Base-by-base conservation (phyloP, 2,888 invertebrate genomes). In the Cheilosia vulpina region DNA sequence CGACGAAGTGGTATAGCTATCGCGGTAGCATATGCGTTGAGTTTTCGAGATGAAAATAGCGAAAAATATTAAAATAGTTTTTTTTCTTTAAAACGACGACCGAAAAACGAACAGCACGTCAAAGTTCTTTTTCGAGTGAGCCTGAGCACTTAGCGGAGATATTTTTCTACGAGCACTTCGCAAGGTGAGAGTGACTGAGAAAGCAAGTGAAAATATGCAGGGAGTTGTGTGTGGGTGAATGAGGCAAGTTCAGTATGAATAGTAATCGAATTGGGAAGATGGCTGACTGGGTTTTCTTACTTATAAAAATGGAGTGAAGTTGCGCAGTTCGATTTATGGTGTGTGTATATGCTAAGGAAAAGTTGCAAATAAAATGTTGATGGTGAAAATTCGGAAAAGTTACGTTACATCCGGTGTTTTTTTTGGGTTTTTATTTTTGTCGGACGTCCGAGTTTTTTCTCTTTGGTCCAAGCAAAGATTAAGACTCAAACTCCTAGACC, bases 71-170 rank as follows among this genome's bases (percentile, higher is more conserved):
- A 38, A 85, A 80, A 65, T 53, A 43, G 34, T 47, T 53, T 47
- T 21, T 53, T 72, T 45, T 55, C 50, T 4, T 72, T 78, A 38
- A 77, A 57, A 73, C 62, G 73, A 75, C 65, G 62, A 75, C 68
- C 62, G 62, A 50, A 62, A 71, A 79, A 24, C 57, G 57, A 87
- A 87, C 73, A 66, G 68, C 72, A 82, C 66, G 81, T 81, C 68
- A 72, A 77, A 81, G 47, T 62, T 60, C 65, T 53, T 19, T 60
- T 66, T 60, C 55, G 45, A 55, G 15, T 50, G 55, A 65, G 21
- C 15, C 11, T 50, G 55, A 65, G 21, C 15, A 47, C 24, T 19
- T 31, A 17, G 15, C 9, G 9, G 45, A 13, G 15, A 17, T 19
- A 58, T n/a, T 13, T 57, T n/a, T 17, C 3, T 15, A 4, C 0